Evolutionary conservation across 2,113 vertebrate genomes (phyloP).

Genomic region (Dromas ardeola): DNA sequence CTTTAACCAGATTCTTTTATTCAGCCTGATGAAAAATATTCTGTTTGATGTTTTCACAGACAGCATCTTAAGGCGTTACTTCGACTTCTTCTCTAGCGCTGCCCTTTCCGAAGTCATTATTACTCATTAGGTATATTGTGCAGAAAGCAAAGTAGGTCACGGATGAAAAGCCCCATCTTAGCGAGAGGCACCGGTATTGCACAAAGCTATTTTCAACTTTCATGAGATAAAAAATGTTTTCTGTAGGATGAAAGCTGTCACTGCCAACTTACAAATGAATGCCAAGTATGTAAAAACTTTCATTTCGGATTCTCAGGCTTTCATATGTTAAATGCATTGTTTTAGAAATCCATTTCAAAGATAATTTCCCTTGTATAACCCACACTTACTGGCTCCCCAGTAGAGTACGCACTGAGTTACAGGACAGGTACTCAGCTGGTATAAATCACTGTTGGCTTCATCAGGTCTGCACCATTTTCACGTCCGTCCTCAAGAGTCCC

Average conservation of each 20-base stretch:
- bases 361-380: neutral
- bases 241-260: constrained; percentile 72
- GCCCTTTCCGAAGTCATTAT: constrained; percentile 65
- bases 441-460: neutral
- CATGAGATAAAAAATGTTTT: constrained; percentile 66
- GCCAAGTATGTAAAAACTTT: constrained; percentile 61
- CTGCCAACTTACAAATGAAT: constrained; percentile 67
- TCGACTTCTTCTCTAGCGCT: neutral
- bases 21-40: constrained; percentile 31
- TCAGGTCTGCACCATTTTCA: neutral
- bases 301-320: constrained; percentile 61
- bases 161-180: constrained; percentile 73
- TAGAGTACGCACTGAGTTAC: neutral
- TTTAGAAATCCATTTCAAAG: constrained; percentile 49
- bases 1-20: neutral
- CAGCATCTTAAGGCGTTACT: constrained; percentile 22
- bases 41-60: constrained; percentile 33
- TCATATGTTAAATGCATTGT: constrained; percentile 71
- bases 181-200: constrained; percentile 44
- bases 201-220: constrained; percentile 74
- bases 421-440: neutral
- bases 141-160: constrained; percentile 73
- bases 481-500: neutral
- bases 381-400: neutral
- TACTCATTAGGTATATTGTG: constrained; percentile 68